Evolutionary conservation across 2,797 vertebrate species (phyloP), one percentile per base, ranked within the genome.

Genomic region (Paramormyrops hopkinsi): DNA sequence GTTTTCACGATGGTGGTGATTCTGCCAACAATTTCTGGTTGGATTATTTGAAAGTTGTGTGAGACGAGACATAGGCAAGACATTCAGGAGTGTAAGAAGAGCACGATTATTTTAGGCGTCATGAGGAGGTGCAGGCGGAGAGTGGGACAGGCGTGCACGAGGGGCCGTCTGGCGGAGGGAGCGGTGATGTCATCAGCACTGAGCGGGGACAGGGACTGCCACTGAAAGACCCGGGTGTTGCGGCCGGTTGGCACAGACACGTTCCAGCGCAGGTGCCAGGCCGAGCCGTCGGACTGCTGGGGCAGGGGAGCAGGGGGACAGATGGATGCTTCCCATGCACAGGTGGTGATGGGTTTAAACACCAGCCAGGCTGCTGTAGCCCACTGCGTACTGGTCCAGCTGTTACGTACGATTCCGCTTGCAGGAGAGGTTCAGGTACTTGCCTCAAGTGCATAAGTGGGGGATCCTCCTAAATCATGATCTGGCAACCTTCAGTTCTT

Each of bases 281-380:
- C 92, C 65, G 90, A 88, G 88, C 93, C 86, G 41, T 88, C 89
- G 92, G 92, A 92, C 89, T 82, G 89, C 93, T 93, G 89, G 86
- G 87, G 92, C 48, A 3, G 51, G 46, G 59, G 14, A 53, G 59
- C 17, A 3, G n/a, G 84, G 88, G 92, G 92, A 89, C 95, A 95
- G 94, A 96, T 94, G 93, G 93, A 91, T 89, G 92, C 92, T 62
- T 91, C 89, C 86, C 90, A 90, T 90, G 91, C 90, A 91, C 91
- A 91, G 93, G 93, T 91, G 79, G 22, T 33, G n/a, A 14, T 29
- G 7, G 50, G 46, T 25, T 86, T 1, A 25, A 46, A 33, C 69
- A 17, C 33, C 33, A 37, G 4, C 33, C 12, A 4, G 69, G 14
- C 29, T 76, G 14, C 69, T 73, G 37, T 12, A n/a, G 17, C 37